Evolutionary conservation across 1,140 invertebrate genomes (phyloP), one percentile per base, ranked within the genome.

Genomic region (Reticulitermes speratus): DNA sequence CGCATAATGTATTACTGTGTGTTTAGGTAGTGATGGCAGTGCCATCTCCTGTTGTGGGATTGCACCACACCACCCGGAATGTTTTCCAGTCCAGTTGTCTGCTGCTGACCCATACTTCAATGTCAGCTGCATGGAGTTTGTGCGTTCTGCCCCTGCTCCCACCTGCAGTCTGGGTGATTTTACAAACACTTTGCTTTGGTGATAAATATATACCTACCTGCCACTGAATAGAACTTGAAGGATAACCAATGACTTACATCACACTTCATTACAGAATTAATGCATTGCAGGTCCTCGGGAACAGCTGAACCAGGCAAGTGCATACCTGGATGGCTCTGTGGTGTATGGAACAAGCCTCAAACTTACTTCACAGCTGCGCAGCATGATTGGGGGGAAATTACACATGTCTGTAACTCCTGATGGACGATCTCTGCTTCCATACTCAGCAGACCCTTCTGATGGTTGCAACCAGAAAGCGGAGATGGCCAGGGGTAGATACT

Each of bases 321-420:
- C 96, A 0, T 99, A 95, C 89, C 95, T 99, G 30, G 98, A 99
- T 91, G 98, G 94, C 1, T 99, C 98, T 0, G 94, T 95, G 32
- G 94, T 98, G 6, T 98, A 98, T 88, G 96, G 97, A 0, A 93
- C 93, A 59, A 92, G 93, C 30, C 89, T 92, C 45, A 88, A 92
- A 44, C 91, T 92, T n/a, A 90, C 93, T 12, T 87, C 89, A 0
- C 89, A 91, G 30, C 90, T 97, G 11, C 92, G 96, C 0, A 91
- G 90, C 19, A 93, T 92, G 44, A 85, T 89, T 0, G 91, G 92
- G 16, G 96, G 96, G 1, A 90, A 91, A 9, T 90, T 97, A 21
- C 91, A 92, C 55, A 96, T 95, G 92, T 93, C 93, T 88, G 87
- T 93, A 14, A 94, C 93, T 0, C 89, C 92, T 0, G 95, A 96